Base-by-base conservation (phyloP, 1,140 invertebrate genomes). In the Eufriesea mexicana region DNA sequence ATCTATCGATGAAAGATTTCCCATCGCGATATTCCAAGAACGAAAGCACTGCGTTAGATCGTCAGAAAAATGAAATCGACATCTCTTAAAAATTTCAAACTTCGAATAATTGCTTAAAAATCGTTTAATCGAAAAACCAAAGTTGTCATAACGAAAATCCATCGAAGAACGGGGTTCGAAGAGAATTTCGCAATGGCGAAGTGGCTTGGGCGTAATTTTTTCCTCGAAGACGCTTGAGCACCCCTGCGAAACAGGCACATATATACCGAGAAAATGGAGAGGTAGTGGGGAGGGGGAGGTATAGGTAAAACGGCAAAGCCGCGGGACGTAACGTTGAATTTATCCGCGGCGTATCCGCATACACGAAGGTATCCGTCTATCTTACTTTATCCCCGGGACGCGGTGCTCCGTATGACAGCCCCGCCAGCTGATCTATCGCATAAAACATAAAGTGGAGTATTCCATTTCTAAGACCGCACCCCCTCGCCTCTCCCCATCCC, bases 371-470 rank as follows among this genome's bases (percentile, higher is more conserved):
- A 94, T 94, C 91, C 93, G 93, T 94, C 93, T 92, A 93, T 94
- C 93, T 93, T 93, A 92, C 93, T 94, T 94, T 92, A 94, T 94
- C 91, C 92, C 90, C 89, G 90, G 91, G 86, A 93, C 89, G 92
- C 91, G 90, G 89, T 86, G 89, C 90, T 86, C 84, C 90, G 91
- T 94, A 93, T 92, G 93, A 94, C 93, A 93, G 92, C 91, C 85
- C 86, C 87, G 89, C 93, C 90, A 91, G 93, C 92, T 94, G 93
- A 94, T 94, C 93, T 93, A 94, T 94, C 93, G 91, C 92, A 93
- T 93, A 92, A 94, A 94, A 94, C 93, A 93, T 93, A 93, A 93
- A 93, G 92, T 92, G 92, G 92, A 91, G 89, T 94, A 93, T 94
- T 93, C 92, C 92, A 91, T 93, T 94, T 93, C 92, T 93, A 92